Percentiles rank a stretch among this genome's conserved stretches.
Conservation (phyloP, 2,113 vertebrate genomes). For the Mungos mungo region DNA sequence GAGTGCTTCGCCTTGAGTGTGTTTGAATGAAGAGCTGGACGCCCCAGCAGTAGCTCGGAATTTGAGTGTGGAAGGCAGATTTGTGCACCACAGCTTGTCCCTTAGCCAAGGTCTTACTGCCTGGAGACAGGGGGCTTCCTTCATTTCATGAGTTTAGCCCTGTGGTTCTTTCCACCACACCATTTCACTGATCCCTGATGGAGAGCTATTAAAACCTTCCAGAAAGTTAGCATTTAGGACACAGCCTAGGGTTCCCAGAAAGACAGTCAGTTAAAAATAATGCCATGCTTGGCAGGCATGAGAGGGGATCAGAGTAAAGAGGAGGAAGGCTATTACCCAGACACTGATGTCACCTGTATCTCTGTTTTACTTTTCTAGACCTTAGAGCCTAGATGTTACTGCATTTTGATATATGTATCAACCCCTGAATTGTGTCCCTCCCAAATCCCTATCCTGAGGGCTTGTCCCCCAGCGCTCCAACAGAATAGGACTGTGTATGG, state of each 20-base stretch:
- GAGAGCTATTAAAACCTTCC: not conserved
- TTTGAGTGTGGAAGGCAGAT: conserved; percentile 11
- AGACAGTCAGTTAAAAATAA: not conserved
- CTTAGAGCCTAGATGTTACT: not conserved
- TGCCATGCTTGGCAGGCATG: not conserved
- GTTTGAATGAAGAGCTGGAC: not conserved
- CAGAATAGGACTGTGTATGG: not conserved
- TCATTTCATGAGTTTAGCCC: not conserved
- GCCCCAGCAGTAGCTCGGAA: conserved; percentile 14
- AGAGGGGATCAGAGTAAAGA: not conserved
- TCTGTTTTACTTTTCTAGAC: not conserved
- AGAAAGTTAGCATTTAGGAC: not conserved
- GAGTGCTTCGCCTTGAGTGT: conserved; percentile 37
- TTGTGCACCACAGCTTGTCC: not conserved
- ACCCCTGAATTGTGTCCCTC: not conserved
- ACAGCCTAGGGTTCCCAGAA: not conserved
- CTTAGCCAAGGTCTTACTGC: not conserved
- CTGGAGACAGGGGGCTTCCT: not conserved
- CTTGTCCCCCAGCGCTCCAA: not conserved
- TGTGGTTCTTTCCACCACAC: not conserved
- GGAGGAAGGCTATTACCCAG: not conserved
- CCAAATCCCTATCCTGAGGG: not conserved
- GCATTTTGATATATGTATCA: not conserved
- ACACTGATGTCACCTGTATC: not conserved
- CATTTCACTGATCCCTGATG: not conserved